Base-by-base conservation (phyloP, 2,113 vertebrate genomes). In the western clawed frog (Xenopus tropicalis) region DNA sequence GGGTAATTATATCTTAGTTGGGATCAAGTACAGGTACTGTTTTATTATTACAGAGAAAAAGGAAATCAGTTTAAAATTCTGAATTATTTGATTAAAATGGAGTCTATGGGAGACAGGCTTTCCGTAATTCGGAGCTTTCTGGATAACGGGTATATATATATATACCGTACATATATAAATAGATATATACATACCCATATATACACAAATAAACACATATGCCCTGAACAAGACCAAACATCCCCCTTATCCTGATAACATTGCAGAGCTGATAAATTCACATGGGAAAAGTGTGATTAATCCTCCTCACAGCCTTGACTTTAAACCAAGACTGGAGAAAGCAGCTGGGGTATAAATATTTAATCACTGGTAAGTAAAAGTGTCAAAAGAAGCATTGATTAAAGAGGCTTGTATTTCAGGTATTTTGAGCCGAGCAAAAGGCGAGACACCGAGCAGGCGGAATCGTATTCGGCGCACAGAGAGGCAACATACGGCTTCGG, bases 321-420 rank as follows among this genome's bases (percentile, higher is more conserved):
- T 63, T 69, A 76, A 76, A 63, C 66, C 46, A 23, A 69, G 66
- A 62, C 66, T 69, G 0, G 66, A 63, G 66, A 66, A 71, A 70
- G 72, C 77, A 74, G 77, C 71, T 66, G 22, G 59, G 77, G 66
- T 66, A 74, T 78, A 69, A 78, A 74, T 74, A 70, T 74, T 78
- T 74, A 69, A 74, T 69, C 72, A 64, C 29, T 37, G 59, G 64
- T 63, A 74, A 65, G 66, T 69, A 69, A 78, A 74, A 78, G 72
- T 65, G 66, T 68, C 72, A 72, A 78, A 74, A 74, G 72, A 64
- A 65, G 66, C 65, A 69, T 74, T 74, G 77, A 79, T 74, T 78
- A 73, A 77, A 78, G 66, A 63, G 43, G 61, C 67, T 70, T 68
- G 59, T 74, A 73, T 78, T 78, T 74, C 71, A 74, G 65, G 77